Evolutionary conservation across 2,888 invertebrate genomes (phyloP).

Genomic region (Stenchaetothrips biformis): DNA sequence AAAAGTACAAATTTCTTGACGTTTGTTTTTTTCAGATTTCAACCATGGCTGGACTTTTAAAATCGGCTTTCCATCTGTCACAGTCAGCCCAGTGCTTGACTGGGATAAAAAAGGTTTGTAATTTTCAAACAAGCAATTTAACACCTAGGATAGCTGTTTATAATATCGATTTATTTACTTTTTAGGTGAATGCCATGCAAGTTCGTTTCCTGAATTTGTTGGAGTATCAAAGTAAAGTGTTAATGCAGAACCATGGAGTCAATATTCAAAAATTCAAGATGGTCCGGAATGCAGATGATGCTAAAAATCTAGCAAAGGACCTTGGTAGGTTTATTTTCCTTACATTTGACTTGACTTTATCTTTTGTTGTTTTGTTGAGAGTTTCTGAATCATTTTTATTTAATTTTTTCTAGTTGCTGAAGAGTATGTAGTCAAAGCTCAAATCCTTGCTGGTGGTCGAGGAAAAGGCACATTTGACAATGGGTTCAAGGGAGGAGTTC

Average conservation of each 20-base stretch:
- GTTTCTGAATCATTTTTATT: constrained; percentile 33
- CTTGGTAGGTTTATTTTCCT: constrained; percentile 53
- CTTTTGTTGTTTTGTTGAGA: constrained; percentile 27
- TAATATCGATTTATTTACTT: too few relatives aligned
- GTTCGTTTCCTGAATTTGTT: constrained; percentile 78
- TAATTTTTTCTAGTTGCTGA: constrained; percentile 57
- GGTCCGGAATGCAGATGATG: constrained; percentile 63
- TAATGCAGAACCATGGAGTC: constrained; percentile 79
- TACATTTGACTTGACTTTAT: constrained; percentile 27
- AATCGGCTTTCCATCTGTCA: constrained; percentile 5
- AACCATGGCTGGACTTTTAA: neutral
- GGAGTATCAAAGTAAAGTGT: constrained; percentile 95
- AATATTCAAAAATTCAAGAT: constrained; percentile 84
- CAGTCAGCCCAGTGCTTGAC: neutral
- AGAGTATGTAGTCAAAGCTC: constrained; percentile 97
- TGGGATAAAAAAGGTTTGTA: neutral
- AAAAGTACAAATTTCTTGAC: too few relatives aligned
- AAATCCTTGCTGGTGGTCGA: constrained; percentile 95
- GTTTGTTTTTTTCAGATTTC: neutral
- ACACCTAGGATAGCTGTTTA: too few relatives aligned
- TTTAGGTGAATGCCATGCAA: constrained; percentile 34
- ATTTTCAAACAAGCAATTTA: neutral
- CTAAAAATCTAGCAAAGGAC: constrained; percentile 51
- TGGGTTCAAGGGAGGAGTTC: constrained; percentile 97
- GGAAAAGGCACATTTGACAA: constrained; percentile 96